phyloP scores from a whole-genome alignment of 2,888 invertebrate species.

The Agrilus mali region DNA sequence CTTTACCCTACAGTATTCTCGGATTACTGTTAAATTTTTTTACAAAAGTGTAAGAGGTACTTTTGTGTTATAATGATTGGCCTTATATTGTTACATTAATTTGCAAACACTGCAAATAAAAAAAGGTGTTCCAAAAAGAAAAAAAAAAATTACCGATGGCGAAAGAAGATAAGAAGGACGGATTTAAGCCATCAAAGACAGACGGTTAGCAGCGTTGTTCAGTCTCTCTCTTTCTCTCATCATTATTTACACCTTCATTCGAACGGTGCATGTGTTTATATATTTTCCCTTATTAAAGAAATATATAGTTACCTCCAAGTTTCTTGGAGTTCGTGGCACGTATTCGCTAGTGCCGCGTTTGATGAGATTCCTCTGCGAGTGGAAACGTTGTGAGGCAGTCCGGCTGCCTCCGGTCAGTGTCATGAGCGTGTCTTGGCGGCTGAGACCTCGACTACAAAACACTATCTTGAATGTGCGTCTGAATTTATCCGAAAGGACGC shows the following conservation, averaged over 20 bases:
- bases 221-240: background rate
- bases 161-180: slow-evolving; percentile 12
- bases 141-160: slow-evolving; percentile 7
- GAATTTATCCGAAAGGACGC: slow-evolving; percentile 63
- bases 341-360: slow-evolving; percentile 22
- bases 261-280: slow-evolving; percentile 27
- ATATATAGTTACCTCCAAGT: slow-evolving; percentile 35
- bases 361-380: slow-evolving; percentile 21
- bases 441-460: slow-evolving; percentile 24
- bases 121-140: slow-evolving; percentile 10
- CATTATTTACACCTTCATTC: slow-evolving; percentile 15
- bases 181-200: slow-evolving; percentile 1
- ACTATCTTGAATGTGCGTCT: slow-evolving; percentile 40
- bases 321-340: slow-evolving; percentile 27
- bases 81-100: too few species aligned
- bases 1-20: too few species aligned
- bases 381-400: slow-evolving; percentile 17
- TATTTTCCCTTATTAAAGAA: slow-evolving; percentile 31
- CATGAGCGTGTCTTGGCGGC: slow-evolving; percentile 23
- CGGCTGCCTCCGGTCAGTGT: slow-evolving; percentile 16
- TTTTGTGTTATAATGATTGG: too few species aligned
- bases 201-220: background rate
- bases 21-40: too few species aligned
- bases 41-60: too few species aligned
- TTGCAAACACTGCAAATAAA: slow-evolving; percentile 2